Percentiles rank a stretch among this genome's conserved stretches.
These are phyloP conservation scores for Osmerus eperlanus DNA, from an alignment of 2,113 vertebrate genomes.

Conservation along the genomic window DNA sequence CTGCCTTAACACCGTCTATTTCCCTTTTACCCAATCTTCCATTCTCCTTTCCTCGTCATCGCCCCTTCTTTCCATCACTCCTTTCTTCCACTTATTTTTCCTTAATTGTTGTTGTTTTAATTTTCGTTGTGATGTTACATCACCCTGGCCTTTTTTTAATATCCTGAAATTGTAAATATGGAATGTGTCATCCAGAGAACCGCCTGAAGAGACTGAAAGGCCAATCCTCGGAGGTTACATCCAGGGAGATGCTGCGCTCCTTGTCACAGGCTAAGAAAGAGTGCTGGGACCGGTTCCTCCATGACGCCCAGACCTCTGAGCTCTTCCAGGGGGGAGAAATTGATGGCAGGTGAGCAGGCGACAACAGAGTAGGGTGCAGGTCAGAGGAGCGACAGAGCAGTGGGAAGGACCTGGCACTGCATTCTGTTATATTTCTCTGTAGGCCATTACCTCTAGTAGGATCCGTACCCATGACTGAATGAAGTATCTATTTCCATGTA, in stretches of 20 bases:
- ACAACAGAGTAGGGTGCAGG: not conserved
- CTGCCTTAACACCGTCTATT: too few species aligned
- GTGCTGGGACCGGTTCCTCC: constrained; percentile 95
- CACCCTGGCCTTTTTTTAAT: not conserved
- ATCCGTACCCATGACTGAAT: too few species aligned
- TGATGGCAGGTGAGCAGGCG: constrained; percentile 81
- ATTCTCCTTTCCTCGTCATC: not conserved
- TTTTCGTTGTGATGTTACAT: not conserved
- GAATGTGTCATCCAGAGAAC: constrained; percentile 75
- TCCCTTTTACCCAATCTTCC: too few species aligned
- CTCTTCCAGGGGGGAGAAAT: constrained; percentile 81
- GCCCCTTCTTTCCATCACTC: not conserved
- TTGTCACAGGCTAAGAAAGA: constrained; percentile 95
- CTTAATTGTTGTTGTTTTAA: not conserved
- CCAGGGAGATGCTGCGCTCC: constrained; percentile 90
- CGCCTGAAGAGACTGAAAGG: constrained; percentile 90
- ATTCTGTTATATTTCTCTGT: too few species aligned
- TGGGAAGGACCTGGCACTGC: too few species aligned
- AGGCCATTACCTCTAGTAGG: too few species aligned
- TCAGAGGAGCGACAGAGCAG: too few species aligned
- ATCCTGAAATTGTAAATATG: not conserved
- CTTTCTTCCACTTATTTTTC: not conserved
- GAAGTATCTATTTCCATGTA: too few species aligned
- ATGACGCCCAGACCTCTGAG: constrained; percentile 86
- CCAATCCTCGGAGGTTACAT: constrained; percentile 87